phyloP scores from a whole-genome alignment of 2,888 invertebrate species.

The Abscondita cerata region DNA sequence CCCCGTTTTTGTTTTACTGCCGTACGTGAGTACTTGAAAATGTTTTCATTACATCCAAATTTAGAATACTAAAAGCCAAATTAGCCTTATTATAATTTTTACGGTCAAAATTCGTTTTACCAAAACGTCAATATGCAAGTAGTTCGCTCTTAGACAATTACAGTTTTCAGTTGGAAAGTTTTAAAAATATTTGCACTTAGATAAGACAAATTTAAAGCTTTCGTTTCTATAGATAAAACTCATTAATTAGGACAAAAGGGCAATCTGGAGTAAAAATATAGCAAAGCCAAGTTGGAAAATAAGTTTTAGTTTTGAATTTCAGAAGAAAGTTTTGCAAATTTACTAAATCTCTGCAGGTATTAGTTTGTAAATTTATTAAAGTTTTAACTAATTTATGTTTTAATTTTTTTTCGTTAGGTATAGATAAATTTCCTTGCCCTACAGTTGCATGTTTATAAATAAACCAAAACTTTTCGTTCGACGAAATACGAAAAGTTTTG shows the following conservation, averaged over 20 bases:
- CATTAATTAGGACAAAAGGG: slow-evolving; percentile 21
- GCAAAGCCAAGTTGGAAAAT: slow-evolving; percentile 3
- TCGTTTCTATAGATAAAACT: slow-evolving; percentile 18
- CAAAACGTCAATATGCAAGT: background rate
- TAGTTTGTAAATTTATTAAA: no score
- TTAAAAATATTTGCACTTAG: slow-evolving; percentile 19
- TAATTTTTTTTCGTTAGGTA: no score
- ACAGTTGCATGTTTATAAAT: no score
- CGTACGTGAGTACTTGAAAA: slow-evolving; percentile 24
- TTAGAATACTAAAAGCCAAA: slow-evolving; percentile 25
- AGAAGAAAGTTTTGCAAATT: background rate
- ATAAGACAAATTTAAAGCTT: slow-evolving; percentile 27
- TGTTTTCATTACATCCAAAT: slow-evolving; percentile 25
- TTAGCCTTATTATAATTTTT: slow-evolving; percentile 23
- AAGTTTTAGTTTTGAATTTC: background rate
- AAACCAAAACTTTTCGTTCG: no score
- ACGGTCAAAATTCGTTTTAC: background rate
- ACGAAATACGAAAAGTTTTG: no score
- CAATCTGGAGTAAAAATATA: slow-evolving; percentile 14
- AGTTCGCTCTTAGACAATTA: background rate
- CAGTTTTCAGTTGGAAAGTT: slow-evolving; percentile 21
- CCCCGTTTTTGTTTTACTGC: slow-evolving; percentile 19
- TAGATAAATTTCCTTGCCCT: no score
- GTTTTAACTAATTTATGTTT: no score
- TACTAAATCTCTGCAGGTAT: no score